Evolutionary conservation across 2,797 vertebrate species (phyloP), one percentile per base, ranked within the genome.

Genomic region (Centropyge bicolor): DNA sequence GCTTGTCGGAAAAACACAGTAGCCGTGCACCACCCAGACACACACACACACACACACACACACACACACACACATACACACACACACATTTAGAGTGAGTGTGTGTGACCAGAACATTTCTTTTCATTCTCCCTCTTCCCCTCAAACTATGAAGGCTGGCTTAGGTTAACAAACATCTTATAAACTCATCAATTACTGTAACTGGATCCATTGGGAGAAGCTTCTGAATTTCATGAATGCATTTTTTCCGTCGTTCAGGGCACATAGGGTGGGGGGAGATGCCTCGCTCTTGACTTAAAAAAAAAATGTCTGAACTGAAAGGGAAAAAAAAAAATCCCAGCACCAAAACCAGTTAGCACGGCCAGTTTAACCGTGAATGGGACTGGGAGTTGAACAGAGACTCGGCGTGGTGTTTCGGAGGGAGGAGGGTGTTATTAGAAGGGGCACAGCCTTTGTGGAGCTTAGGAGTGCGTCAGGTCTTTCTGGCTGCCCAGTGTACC

Each of bases 151-250:
- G 84, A 86, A 81, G 76, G 77, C 91, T 93, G 90, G 92, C 88
- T 75, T 84, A 76, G 75, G 82, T 90, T 87, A 92, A 91, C 90
- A 93, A 90, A 91, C 91, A 92, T 93, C 90, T 91, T 93, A 91
- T 89, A 94, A 95, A 94, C 86, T 93, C 92, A 95, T 95, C 92
- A 92, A 90, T 95, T 93, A 94, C 88, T 93, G 93, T 91, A 94
- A 94, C 88, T 83, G 84, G 87, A 94, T 93, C 92, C 78, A 72
- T 89, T 89, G 90, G 81, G 90, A 93, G 88, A 88, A 87, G 90
- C 92, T 94, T 91, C 88, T 94, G 91, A 92, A 93, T 94, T 94
- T 94, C 86, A 89, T 92, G 86, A 93, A 92, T 92, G 89, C 87
- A 78, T 89, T 91, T 95, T 91, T 92, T 90, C 90, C 91, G 22